Conservation (phyloP, 2,888 invertebrate species). For the Clistopyga incitator region DNA sequence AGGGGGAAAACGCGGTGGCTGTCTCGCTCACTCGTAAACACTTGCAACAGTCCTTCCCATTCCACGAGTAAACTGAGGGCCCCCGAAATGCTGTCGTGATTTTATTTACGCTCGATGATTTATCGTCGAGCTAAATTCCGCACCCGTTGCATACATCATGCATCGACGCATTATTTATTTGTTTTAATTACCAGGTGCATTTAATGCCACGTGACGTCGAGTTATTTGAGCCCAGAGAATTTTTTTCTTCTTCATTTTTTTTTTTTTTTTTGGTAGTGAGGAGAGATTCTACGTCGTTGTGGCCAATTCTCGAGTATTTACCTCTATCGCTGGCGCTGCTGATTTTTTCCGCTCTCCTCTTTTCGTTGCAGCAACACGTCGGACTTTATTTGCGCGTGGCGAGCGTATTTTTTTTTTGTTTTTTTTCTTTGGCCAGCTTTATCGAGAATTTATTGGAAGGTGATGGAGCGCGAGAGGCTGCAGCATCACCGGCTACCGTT, state of each 20-base stretch:
- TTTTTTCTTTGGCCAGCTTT: conserved; percentile 33
- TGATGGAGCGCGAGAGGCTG: conserved; percentile 49
- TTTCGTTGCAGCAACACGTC: conserved; percentile 37
- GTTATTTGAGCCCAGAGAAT: neutral
- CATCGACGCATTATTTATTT: conserved; percentile 50
- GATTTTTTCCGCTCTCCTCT: conserved; percentile 21
- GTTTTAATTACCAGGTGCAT: conserved; percentile 56
- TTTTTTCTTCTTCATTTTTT: conserved; percentile 27
- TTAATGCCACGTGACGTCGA: conserved; percentile 20
- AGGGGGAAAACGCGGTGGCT: conserved; percentile 28
- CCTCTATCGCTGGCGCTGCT: conserved; percentile 13
- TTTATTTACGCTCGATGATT: conserved; percentile 64
- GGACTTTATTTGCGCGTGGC: conserved; percentile 41
- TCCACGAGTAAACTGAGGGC: conserved; percentile 12
- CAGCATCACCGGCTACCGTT: neutral
- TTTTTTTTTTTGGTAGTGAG: conserved; percentile 13
- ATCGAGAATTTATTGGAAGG: conserved; percentile 50
- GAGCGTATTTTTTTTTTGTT: conserved; percentile 39
- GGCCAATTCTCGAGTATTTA: conserved; percentile 51
- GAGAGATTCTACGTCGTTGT: conserved; percentile 5
- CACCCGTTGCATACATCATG: conserved; percentile 47
- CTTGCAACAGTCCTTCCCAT: conserved; percentile 26
- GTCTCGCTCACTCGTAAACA: conserved; percentile 30
- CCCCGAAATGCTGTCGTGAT: conserved; percentile 55
- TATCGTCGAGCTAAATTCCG: conserved; percentile 51